Percentiles rank a stretch among this genome's conserved stretches.
These are phyloP conservation scores for Dasysyrphus tricinctus DNA, from an alignment of 2,888 invertebrate species.

Conservation along the genomic window DNA sequence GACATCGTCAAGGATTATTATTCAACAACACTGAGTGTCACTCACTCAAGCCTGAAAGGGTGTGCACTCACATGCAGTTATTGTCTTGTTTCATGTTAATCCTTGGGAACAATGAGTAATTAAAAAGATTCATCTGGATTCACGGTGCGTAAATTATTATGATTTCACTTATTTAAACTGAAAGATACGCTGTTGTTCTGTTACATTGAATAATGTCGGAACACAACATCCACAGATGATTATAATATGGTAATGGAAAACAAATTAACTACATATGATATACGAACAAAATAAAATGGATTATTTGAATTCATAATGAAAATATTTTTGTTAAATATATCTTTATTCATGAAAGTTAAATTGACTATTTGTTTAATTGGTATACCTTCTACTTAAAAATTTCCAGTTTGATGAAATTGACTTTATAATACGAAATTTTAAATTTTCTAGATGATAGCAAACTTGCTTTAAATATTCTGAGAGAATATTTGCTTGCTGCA, in stretches of 20 bases:
- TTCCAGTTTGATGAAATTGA: too few relatives aligned
- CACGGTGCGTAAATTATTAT: slow-evolving; percentile 38
- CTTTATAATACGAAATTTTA: too few relatives aligned
- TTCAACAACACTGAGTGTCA: slow-evolving; percentile 44
- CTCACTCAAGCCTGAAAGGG: slow-evolving; percentile 40
- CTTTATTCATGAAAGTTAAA: too few relatives aligned
- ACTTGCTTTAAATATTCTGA: too few relatives aligned
- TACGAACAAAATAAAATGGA: not conserved
- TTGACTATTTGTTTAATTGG: too few relatives aligned
- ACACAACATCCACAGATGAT: not conserved
- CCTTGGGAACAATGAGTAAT: slow-evolving; percentile 45
- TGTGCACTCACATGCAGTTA: slow-evolving; percentile 45
- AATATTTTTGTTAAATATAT: not conserved
- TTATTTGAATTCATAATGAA: slow-evolving; percentile 1
- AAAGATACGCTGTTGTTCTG: not conserved
- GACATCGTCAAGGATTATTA: slow-evolving; percentile 45
- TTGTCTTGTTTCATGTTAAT: slow-evolving; percentile 41
- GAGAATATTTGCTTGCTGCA: too few relatives aligned
- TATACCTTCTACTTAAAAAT: too few relatives aligned
- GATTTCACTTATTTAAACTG: slow-evolving; percentile 35
- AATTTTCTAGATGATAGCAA: too few relatives aligned
- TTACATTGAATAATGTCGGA: slow-evolving; percentile 5
- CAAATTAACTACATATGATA: not conserved
- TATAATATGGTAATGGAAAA: slow-evolving; percentile 11
- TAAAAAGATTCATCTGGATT: slow-evolving; percentile 45